Base-by-base conservation (phyloP, 2,888 invertebrate species). In the Camptogramma bilineatum region DNA sequence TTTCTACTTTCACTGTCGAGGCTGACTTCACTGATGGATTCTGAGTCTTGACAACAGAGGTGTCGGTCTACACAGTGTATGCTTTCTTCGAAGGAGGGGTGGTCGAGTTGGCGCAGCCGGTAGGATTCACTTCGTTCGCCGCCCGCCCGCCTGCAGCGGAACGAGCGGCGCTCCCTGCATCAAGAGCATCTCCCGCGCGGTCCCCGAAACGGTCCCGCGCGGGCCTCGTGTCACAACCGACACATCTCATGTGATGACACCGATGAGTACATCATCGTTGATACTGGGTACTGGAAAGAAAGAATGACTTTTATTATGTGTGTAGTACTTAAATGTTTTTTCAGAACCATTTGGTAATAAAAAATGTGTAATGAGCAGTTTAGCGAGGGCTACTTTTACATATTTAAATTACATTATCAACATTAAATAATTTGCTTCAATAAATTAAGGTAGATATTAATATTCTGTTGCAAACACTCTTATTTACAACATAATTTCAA, bases 201-300 rank as follows among this genome's bases (percentile, higher is more conserved):
- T 21, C 84, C 82, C 16, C 89, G 85, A 70, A 89, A 85, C 3
- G 85, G 83, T 18, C 92, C 90, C 73, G 90, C 88, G 70, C 93
- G 88, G 54, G 93, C 93, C 77, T 94, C 94, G 73, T 94, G 95
- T 95, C 95, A 95, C 94, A 95, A 94, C n/a, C 94, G 94, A 82
- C 95, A 95, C 87, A 95, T 93, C 82, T 95, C 95, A 74, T 95
- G 95, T 79, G 95, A 95, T 46, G 94, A 93, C 66, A 95, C 95
- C 47, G 95, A 95, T 16, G 95, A 94, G 81, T 95, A 95, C 89
- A 93, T 93, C 93, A 93, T 93, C 62, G 93, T 88, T n/a, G 93
- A 82, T 59, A 93, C 91, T 24, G 93, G 93, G 71, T 94, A 94
- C 93, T 94, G 93, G 13, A 86, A 86, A 53, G 69, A 68, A 44